phyloP scores from a whole-genome alignment of 2,113 vertebrate genomes.

The Perognathus longimembris region DNA sequence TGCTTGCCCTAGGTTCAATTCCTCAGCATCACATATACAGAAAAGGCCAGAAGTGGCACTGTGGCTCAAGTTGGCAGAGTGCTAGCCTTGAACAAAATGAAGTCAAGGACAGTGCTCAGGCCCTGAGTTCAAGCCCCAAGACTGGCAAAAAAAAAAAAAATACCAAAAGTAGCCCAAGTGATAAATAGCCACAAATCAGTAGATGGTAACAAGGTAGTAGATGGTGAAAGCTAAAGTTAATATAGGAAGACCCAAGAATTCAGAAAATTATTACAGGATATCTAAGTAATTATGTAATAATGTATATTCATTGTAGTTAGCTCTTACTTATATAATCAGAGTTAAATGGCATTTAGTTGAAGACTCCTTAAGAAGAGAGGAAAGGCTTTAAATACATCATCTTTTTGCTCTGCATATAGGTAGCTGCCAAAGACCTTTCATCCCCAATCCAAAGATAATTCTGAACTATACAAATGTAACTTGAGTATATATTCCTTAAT shows the following conservation, averaged over 20 bases:
- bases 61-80: no score
- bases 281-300: not conserved
- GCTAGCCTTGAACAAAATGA: no score
- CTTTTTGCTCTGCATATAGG: not conserved
- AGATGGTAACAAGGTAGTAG: not conserved
- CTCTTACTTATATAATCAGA: not conserved
- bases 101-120: no score
- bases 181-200: not conserved
- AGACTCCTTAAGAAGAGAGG: not conserved
- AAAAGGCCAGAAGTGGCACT: no score
- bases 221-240: not conserved
- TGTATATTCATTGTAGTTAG: not conserved
- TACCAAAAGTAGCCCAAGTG: not conserved
- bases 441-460: not conserved
- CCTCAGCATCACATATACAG: no score
- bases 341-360: not conserved
- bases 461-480: not conserved
- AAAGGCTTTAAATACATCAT: not conserved
- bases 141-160: not conserved
- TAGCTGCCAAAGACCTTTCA: not conserved
- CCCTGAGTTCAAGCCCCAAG: no score
- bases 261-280: not conserved
- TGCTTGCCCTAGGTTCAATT: no score
- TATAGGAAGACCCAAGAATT: not conserved
- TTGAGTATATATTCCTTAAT: constrained; percentile 35